phyloP scores from a whole-genome alignment of 2,888 invertebrate genomes.

The Chorisops tibialis region DNA sequence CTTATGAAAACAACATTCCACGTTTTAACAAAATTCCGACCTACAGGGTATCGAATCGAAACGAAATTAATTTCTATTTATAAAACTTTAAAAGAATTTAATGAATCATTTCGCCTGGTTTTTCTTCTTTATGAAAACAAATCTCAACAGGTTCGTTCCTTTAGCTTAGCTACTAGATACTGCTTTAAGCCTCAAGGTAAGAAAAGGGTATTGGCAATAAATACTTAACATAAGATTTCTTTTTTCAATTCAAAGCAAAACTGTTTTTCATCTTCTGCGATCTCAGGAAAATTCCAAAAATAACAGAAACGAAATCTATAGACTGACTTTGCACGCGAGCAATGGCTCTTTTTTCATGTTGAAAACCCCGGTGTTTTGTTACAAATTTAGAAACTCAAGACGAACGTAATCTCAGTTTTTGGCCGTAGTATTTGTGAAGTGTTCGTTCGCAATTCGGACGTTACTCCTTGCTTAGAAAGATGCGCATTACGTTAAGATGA shows the following conservation, averaged over 20 bases:
- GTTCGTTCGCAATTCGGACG: too few relatives aligned
- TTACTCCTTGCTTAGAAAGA: too few relatives aligned
- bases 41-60: not conserved
- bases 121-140: too few relatives aligned
- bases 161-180: too few relatives aligned
- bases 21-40: too few relatives aligned
- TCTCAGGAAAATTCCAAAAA: not conserved
- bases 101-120: too few relatives aligned
- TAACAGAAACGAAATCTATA: not conserved
- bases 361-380: not conserved
- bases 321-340: constrained; percentile 2
- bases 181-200: not conserved
- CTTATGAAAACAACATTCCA: too few relatives aligned
- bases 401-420: not conserved
- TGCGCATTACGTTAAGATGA: too few relatives aligned
- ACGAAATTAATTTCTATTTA: not conserved
- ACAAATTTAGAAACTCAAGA: constrained; percentile 6
- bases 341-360: not conserved
- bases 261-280: too few relatives aligned
- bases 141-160: not conserved
- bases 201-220: not conserved
- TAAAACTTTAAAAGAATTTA: not conserved
- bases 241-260: too few relatives aligned
- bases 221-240: too few relatives aligned
- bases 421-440: not conserved